These are phyloP conservation scores for Microctonus aethiopoides DNA, from an alignment of 2,888 invertebrate species.

Conservation along the genomic window DNA sequence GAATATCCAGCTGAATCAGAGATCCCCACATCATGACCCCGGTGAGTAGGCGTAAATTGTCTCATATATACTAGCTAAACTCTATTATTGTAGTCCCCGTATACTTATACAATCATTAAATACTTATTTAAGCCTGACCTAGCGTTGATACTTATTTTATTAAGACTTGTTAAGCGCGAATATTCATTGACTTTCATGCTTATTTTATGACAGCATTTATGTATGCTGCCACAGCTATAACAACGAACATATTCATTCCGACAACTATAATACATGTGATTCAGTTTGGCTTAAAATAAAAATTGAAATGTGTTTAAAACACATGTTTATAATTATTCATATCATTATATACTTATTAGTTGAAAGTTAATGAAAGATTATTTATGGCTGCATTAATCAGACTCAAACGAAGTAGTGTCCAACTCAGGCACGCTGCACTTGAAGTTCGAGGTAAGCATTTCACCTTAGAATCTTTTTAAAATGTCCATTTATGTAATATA, in stretches of 20 bases:
- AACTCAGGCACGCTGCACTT: constrained; percentile 70
- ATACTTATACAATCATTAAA: neutral
- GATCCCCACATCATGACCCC: too few relatives aligned
- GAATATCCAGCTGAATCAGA: too few relatives aligned
- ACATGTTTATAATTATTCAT: constrained; percentile 19
- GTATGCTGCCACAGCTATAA: constrained; percentile 10
- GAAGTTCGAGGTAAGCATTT: constrained; percentile 68
- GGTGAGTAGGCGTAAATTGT: too few relatives aligned
- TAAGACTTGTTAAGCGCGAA: constrained; percentile 65
- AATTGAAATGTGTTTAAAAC: constrained; percentile 43
- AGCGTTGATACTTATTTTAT: constrained; percentile 66
- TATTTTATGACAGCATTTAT: constrained; percentile 32
- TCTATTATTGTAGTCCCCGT: neutral
- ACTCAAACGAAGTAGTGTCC: constrained; percentile 70
- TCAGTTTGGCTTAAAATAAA: constrained; percentile 1
- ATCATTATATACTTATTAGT: constrained; percentile 26
- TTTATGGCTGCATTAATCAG: constrained; percentile 64
- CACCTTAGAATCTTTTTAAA: neutral
- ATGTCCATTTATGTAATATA: neutral
- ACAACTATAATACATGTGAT: neutral
- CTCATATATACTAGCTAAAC: neutral
- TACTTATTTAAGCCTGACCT: constrained; percentile 61
- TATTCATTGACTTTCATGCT: constrained; percentile 55
- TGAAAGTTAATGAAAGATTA: constrained; percentile 38
- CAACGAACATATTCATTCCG: neutral